Percentiles rank a stretch among this genome's conserved stretches.
Conservation (phyloP, 2,797 vertebrate species). For the Cyclopterus lumpus region DNA sequence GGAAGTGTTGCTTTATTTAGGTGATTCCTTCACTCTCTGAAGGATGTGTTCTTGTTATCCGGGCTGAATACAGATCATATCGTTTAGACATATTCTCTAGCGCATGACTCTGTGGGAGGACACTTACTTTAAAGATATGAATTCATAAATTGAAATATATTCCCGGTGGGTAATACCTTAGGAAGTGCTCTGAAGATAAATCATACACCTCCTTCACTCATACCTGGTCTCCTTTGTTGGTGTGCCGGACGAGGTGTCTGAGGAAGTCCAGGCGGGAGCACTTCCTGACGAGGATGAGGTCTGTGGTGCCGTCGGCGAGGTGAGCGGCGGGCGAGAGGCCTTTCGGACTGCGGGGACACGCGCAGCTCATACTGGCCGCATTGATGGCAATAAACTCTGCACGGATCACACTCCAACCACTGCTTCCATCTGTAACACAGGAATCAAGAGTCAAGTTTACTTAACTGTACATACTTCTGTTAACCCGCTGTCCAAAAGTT, state of each 20-base stretch:
- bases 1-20: slow-evolving; percentile 2
- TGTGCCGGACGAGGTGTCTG: slow-evolving; percentile 91
- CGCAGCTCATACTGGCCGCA: slow-evolving; percentile 92
- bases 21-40: background rate
- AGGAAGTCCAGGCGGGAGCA: slow-evolving; percentile 94
- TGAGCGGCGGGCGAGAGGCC: slow-evolving; percentile 95
- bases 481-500: background rate
- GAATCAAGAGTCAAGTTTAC: background rate
- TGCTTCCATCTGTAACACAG: slow-evolving; percentile 42
- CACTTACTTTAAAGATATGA: background rate
- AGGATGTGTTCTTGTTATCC: slow-evolving; percentile 11
- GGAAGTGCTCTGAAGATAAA: background rate
- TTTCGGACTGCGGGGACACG: slow-evolving; percentile 91
- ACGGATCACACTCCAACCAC: slow-evolving; percentile 86
- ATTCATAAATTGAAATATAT: background rate
- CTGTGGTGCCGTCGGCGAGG: slow-evolving; percentile 91
- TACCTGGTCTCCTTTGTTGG: slow-evolving; percentile 93
- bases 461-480: background rate
- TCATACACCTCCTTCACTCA: slow-evolving; percentile 2
- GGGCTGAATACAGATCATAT: slow-evolving; percentile 10
- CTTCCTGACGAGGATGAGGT: slow-evolving; percentile 95
- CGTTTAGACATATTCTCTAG: background rate
- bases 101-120: background rate
- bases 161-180: background rate
- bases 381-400: slow-evolving; percentile 96